Evolutionary conservation across 2,113 vertebrate species (phyloP), one percentile per base, ranked within the genome.

Genomic region (Xiphorhynchus elegans): DNA sequence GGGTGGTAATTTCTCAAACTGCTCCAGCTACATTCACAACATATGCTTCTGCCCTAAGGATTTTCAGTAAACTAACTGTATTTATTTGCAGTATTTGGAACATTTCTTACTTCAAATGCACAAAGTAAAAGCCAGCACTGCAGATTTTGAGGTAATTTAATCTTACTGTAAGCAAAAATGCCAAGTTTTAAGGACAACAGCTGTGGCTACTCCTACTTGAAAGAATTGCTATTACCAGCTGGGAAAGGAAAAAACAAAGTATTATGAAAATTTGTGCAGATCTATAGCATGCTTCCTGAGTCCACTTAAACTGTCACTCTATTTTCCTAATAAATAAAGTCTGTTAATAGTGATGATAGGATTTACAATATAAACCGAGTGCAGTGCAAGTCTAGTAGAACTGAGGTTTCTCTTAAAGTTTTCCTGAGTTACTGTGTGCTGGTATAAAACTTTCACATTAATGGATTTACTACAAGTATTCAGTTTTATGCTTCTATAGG

Each of bases 251-350:
- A 91, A 96, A 93, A 82, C 28, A 88, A 91, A 96, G 70, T 74
- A 77, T 55, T 91, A 59, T 69, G 52, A 88, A 92, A 90, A 93
- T 88, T 85, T 88, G 92, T 85, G 88, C 63, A 59, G 73, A 70
- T 89, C 60, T 89, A 59, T 90, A 89, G 19, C 18, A 46, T 6
- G 6, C 47, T 92, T 89, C 47, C 83, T 87, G 86, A 87, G 78
- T 84, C 50, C 89, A 60, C 77, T 94, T 94, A 85, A 93, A 89
- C 90, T 89, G 39, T 26, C 77, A 74, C 68, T 69, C 68, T 78
- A 64, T 92, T 95, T 95, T 91, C 47, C 59, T 87, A 81, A 96
- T 90, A 68, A 93, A 81, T 93, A 44, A 78, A 50, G 68, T 56
- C 79, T 90, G 14, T 88, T 95, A 90, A 64, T 69, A 76, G 14